phyloP scores from a whole-genome alignment of 64 coral and sea anemone genomes.

The Astreopora myriophthalma region DNA sequence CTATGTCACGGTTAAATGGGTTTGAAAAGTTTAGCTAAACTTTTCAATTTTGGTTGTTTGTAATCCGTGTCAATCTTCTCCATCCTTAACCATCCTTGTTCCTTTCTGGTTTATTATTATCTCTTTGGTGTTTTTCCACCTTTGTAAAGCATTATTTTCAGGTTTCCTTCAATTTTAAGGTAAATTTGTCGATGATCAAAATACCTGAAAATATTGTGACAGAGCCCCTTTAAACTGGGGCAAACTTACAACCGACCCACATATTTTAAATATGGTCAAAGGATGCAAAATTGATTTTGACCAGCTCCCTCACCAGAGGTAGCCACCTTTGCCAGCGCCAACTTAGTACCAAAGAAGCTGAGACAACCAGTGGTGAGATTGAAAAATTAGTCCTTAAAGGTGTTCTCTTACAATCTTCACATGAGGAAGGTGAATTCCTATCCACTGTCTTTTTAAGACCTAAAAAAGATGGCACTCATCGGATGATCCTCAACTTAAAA shows the following conservation, averaged over 20 bases:
- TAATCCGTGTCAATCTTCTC: too few species aligned
- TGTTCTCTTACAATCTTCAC: not conserved
- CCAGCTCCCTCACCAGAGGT: not conserved
- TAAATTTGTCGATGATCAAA: too few species aligned
- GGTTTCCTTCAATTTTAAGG: too few species aligned
- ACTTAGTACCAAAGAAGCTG: not conserved
- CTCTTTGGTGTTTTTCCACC: too few species aligned
- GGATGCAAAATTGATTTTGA: conserved; percentile 18
- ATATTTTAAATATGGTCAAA: conserved; percentile 22
- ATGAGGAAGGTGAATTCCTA: conserved; percentile 4
- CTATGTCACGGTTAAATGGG: too few species aligned
- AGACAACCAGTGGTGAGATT: not conserved
- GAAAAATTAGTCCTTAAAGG: conserved; percentile 23
- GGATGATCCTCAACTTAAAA: conserved; percentile 8
- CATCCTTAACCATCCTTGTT: too few species aligned
- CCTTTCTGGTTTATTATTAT: too few species aligned
- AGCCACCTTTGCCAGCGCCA: not conserved
- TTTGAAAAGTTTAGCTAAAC: too few species aligned
- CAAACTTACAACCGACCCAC: conserved; percentile 1
- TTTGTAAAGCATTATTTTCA: too few species aligned
- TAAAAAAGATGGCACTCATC: conserved; percentile 10
- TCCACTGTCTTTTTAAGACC: conserved; percentile 27
- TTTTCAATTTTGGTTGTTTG: too few species aligned
- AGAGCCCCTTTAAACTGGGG: too few species aligned
- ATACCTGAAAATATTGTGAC: too few species aligned